A percentile compares a stretch with the other conserved stretches of the same genome.
phyloP scores from a whole-genome alignment of 2,113 vertebrate genomes.

The Melanerpes aurifrons region DNA sequence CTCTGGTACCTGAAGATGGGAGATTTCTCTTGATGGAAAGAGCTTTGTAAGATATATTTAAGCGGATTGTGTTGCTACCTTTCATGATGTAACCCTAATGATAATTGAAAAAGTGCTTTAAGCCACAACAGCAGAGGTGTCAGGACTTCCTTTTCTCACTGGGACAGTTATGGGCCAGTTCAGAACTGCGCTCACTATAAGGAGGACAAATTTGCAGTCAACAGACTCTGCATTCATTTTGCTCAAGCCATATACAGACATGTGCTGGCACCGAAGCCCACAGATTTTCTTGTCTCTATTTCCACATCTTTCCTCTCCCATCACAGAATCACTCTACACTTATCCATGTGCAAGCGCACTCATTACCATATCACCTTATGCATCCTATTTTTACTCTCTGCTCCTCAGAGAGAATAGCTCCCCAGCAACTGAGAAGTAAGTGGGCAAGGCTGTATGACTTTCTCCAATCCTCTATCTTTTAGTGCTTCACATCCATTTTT shows the following conservation, averaged over 20 bases:
- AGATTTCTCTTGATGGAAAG: constrained; percentile 66
- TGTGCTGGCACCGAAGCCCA: not conserved
- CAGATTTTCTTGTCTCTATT: not conserved
- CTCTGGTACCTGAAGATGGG: constrained; percentile 60
- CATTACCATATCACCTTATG: not conserved
- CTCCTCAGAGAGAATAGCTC: not conserved
- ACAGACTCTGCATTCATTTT: constrained; percentile 24
- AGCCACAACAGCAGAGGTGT: constrained; percentile 52
- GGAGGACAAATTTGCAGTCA: constrained; percentile 42
- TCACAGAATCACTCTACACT: not conserved
- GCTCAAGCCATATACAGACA: constrained; percentile 34
- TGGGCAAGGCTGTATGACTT: not conserved
- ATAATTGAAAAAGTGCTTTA: constrained; percentile 71
- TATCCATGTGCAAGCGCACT: not conserved
- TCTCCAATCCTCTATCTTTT: not conserved
- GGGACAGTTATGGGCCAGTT: constrained; percentile 56
- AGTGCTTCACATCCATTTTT: not conserved
- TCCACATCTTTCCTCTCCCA: not conserved
- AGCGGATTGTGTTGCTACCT: constrained; percentile 69
- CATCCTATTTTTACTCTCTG: not conserved
- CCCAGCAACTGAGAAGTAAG: not conserved
- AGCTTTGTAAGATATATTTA: constrained; percentile 59
- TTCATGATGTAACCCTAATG: constrained; percentile 69
- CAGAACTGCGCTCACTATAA: constrained; percentile 47
- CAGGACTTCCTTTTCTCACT: constrained; percentile 56